These are phyloP conservation scores for Amphiura filiformis DNA, from an alignment of 35 echinoderm and acorn worm genomes.

Conservation along the genomic window DNA sequence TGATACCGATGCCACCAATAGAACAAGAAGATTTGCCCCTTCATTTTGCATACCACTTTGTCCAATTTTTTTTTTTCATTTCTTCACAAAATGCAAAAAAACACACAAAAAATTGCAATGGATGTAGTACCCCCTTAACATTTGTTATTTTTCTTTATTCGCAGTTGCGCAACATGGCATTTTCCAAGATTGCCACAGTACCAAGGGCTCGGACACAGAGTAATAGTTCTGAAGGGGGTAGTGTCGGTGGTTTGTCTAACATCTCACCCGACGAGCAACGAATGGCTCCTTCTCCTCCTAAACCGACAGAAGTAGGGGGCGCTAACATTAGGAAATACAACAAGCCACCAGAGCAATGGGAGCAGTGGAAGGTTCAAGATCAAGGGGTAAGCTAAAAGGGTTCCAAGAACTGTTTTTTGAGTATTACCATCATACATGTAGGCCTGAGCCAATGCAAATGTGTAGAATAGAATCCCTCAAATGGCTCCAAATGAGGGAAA, in stretches of 20 bases:
- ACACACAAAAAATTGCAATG: no score
- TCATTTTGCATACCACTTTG: no score
- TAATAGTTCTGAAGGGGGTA: background rate
- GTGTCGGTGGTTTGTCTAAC: background rate
- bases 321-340: background rate
- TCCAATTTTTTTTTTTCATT: no score
- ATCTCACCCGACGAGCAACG: background rate
- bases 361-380: slow-evolving; percentile 42
- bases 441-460: background rate
- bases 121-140: no score
- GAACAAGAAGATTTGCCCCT: no score
- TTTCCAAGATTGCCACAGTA: slow-evolving; percentile 42
- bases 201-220: slow-evolving; percentile 16
- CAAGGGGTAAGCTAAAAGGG: slow-evolving; percentile 61
- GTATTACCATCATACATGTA: no score
- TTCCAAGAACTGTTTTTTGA: no score
- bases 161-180: slow-evolving; percentile 51
- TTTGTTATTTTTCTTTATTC: no score
- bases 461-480: background rate
- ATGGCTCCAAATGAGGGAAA: no score
- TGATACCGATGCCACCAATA: no score
- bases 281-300: background rate
- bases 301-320: background rate
- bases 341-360: slow-evolving; percentile 22
- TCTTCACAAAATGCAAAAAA: no score